Percentiles rank a stretch among this genome's conserved stretches.
Evolutionary conservation across 2,797 vertebrate species (phyloP).

Genomic region (Acanthopagrus latus): DNA sequence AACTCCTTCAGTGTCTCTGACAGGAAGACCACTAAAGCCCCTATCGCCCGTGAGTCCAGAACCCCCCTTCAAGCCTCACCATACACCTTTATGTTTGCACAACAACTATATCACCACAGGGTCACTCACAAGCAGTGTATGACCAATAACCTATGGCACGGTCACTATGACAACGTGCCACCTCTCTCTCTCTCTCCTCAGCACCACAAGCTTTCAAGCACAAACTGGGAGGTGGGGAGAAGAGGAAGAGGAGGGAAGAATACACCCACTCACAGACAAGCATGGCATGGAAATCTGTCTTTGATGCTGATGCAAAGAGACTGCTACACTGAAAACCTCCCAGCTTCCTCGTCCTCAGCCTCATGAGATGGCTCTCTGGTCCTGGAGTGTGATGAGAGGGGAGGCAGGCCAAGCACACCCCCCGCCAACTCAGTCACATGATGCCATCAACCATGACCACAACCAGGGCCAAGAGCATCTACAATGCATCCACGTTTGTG

Average conservation of each 20-base stretch:
- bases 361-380: slow-evolving; percentile 50
- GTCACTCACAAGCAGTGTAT: slow-evolving; percentile 44
- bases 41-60: neutral
- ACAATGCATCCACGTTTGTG: slow-evolving; percentile 46
- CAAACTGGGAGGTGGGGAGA: slow-evolving; percentile 38
- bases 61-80: slow-evolving; percentile 20
- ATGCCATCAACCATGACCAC: slow-evolving; percentile 64
- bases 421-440: slow-evolving; percentile 59
- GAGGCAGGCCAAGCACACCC: slow-evolving; percentile 18
- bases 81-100: slow-evolving; percentile 36
- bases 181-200: slow-evolving; percentile 63
- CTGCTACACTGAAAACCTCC: slow-evolving; percentile 71
- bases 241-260: slow-evolving; percentile 32
- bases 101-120: slow-evolving; percentile 33
- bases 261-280: slow-evolving; percentile 49
- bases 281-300: slow-evolving; percentile 57
- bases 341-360: slow-evolving; percentile 57
- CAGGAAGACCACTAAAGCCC: slow-evolving; percentile 1
- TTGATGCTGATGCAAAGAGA: slow-evolving; percentile 78
- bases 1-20: slow-evolving; percentile 25
- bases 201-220: slow-evolving; percentile 46
- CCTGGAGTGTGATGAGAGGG: slow-evolving; percentile 42
- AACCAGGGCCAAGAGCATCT: slow-evolving; percentile 34
- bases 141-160: slow-evolving; percentile 65
- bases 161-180: slow-evolving; percentile 80